Evolutionary conservation across 1,140 invertebrate species (phyloP), one percentile per base, ranked within the genome.

Genomic region (Schmidtea mediterranea): DNA sequence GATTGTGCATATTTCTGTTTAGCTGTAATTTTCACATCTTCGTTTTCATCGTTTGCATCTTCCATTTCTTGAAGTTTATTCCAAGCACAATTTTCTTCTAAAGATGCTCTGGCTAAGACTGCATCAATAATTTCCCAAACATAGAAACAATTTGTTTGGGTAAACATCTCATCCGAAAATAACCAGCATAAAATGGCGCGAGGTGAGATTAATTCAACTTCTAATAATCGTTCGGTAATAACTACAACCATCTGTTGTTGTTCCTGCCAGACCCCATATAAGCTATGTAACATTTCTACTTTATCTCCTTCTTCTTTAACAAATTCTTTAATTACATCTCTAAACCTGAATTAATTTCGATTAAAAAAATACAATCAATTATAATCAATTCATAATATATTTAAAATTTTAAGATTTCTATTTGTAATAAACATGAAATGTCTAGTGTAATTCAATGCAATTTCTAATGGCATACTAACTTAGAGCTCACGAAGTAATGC

Each of bases 151-250:
- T 23, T 41, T 6, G 12, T 19, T 12, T 41, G 22, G 3, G 3
- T 12, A 23, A 19, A 6, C 18, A 41, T 19, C 10, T 23, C 18
- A 23, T 41, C 40, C 3, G 18, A 19, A 68, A 98, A 98, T 49
- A 98, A 77, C 90, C 89, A 98, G 56, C 87, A 92, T 22, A 86
- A 86, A 10, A 98, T 84, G 9, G 86, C 79, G 51, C 82, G 81
- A 59, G 84, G 90, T 59, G 94, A 83, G 13, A 97, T 77, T 40
- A 97, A 81, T 62, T 92, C 81, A 36, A 84, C 90, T 68, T 95
- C 92, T 2, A 97, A 69, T 69, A 98, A 75, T 69, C 97, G 94
- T 63, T 97, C 87, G 2, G 89, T 78, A 0, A 97, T 68, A 0
- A 95, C 82, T 36, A 78, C 76, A 72, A 97, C 77, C 82, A 95